Base-by-base conservation (phyloP, 2,113 vertebrate genomes). In the Uropsilus gracilis region DNA sequence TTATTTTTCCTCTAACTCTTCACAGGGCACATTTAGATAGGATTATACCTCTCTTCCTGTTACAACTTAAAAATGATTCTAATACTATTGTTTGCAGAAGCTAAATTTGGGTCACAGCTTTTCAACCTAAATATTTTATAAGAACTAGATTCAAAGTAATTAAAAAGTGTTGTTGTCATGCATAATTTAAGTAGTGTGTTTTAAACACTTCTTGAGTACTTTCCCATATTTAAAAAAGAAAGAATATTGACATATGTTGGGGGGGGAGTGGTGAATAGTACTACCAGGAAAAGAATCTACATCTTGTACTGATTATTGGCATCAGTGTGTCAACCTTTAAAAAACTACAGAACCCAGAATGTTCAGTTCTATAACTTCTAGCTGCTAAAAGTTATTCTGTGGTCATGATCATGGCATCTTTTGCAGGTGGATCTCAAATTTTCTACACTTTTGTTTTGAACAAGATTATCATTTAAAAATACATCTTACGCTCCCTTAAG, bases 381-480 rank as follows among this genome's bases (percentile, higher is more conserved):
- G 39, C 17, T 7, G 16, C 53, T 28, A 57, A 57, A 61, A 34
- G 90, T 24, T 50, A 32, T 71, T 73, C 77, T 68, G 22, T 77
- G 59, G 9, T 39, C 18, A 18, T 34, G 76, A 87, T 34, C 17
- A 55, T 84, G 76, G 42, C 32, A 46, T 55, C 11, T 5, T 90
- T 50, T 68, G 24, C 32, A 83, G 90, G 57, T 13, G 55, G 8
- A 37, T 59, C 42, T 32, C 42, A 80, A 6, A 75, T 87, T 84
- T 77, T 55, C 20, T 55, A 17, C 63, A 32, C 72, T 87, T 86
- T 89, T 78, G 34, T 94, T 87, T 81, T 44, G n/a, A 93, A 50
- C 28, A 75, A 89, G 59, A 88, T 46, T 44, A 55, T 66, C 57
- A 73, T 26, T 77, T 66, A 42, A 78, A 88, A 61, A 88, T 16